Base-by-base conservation (phyloP, 2,888 invertebrate genomes). In the Clistopyga incitator region DNA sequence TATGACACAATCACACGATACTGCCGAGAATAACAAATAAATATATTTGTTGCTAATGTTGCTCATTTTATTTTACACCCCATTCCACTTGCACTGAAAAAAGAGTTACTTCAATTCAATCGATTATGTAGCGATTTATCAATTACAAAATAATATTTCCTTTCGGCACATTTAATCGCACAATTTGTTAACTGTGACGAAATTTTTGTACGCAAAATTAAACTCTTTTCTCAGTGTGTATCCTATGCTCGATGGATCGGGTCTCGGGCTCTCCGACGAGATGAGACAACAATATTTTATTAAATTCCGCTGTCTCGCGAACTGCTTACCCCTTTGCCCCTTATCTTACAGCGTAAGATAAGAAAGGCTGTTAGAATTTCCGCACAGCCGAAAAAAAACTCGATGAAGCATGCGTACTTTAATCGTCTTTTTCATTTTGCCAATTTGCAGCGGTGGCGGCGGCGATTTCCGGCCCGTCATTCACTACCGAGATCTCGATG, bases 401-500 rank as follows among this genome's bases (percentile, higher is more conserved):
- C 34, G 65, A 20, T 38, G n/a, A 45, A 45, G 4, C 47, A 25
- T 47, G 67, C 42, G 23, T 45, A 64, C 47, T 65, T 78, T 85
- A 87, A 86, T 84, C 15, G 65, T 71, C 25, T 82, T 83, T 78
- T 61, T n/a, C n/a, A 79, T 82, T 87, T 87, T 88, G 45, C 78
- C 71, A 85, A 91, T 92, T 95, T 95, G 45, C 92, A 91, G 92
- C 72, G 96, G 95, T 92, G 93, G 93, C 52, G 96, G 95, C 92
- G 95, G 95, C 91, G 97, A 98, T 93, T 97, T 96, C 94, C 96
- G 98, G 92, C 97, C 97, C 90, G 96, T 98, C 92, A 97, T 98
- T 93, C 97, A 98, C 94, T 98, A 98, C 95, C 95, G 98, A 93
- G 98, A 98, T 94, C 95, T 98, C 95, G 98, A 98, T 94, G 98